Conservation (phyloP, 2,797 vertebrate genomes). For the Spatula versicolor region DNA sequence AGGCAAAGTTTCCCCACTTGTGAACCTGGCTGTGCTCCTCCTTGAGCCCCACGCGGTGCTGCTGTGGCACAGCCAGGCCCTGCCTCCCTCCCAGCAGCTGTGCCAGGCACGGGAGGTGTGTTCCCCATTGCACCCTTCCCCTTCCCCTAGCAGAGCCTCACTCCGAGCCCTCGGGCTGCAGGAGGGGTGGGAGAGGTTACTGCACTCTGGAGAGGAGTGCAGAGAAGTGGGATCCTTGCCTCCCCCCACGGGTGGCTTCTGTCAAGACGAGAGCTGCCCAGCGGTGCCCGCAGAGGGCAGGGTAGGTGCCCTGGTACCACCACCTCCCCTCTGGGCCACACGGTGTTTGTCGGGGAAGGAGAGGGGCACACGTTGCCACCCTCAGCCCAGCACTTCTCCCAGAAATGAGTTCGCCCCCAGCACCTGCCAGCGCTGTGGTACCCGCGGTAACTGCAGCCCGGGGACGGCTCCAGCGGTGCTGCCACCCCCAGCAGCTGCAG, state of each 20-base stretch:
- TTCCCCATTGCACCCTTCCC: background rate
- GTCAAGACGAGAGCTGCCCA: accelerated
- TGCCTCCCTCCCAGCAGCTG: accelerated
- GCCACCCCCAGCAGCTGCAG: background rate
- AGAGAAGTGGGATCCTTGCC: background rate
- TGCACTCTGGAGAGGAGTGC: background rate
- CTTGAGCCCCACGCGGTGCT: accelerated
- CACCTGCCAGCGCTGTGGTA: background rate
- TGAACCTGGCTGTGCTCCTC: background rate
- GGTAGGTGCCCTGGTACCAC: background rate
- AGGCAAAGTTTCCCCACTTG: background rate
- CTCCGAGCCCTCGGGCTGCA: accelerated
- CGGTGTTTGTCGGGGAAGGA: background rate
- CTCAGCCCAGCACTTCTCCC: too few relatives aligned
- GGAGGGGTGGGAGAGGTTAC: background rate
- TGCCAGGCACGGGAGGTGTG: background rate
- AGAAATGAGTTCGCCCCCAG: background rate
- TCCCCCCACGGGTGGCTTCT: accelerated
- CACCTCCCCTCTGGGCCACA: background rate
- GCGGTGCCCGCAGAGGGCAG: background rate
- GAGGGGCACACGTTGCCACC: background rate
- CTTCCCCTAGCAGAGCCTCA: background rate
- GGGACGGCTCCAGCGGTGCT: background rate
- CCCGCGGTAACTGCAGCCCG: background rate
- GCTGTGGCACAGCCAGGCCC: background rate